These are phyloP conservation scores for Pygoscelis antarcticus DNA, from an alignment of 2,113 vertebrate genomes.

Conservation along the genomic window DNA sequence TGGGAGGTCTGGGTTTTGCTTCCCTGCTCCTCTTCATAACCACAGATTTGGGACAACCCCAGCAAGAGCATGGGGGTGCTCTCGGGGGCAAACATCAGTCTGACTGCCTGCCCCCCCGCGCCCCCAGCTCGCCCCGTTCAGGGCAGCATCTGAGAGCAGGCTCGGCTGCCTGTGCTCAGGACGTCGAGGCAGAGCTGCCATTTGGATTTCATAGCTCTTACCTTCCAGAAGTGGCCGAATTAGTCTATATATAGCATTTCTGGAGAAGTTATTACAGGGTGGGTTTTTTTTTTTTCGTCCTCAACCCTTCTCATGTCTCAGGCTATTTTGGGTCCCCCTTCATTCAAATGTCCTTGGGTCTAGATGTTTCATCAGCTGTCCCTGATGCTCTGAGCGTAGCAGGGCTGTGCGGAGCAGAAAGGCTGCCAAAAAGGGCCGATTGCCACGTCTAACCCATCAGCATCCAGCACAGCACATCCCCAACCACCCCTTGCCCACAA, in stretches of 20 bases:
- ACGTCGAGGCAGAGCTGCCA: neutral
- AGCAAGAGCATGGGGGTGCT: neutral
- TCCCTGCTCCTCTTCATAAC: neutral
- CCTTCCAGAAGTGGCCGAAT: neutral
- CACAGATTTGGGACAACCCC: neutral
- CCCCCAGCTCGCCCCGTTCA: neutral
- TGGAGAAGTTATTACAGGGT: conserved; percentile 41
- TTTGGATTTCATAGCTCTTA: neutral
- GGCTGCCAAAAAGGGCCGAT: neutral
- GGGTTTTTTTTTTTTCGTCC: neutral
- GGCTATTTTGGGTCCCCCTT: conserved; percentile 33
- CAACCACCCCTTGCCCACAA: neutral
- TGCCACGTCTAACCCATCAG: neutral
- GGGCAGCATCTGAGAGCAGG: neutral
- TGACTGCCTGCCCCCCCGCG: accelerated
- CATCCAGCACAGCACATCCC: neutral
- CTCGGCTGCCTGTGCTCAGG: neutral
- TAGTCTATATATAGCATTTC: conserved; percentile 19
- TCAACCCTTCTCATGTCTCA: conserved; percentile 27
- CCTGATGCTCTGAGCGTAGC: neutral
- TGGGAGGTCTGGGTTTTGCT: neutral
- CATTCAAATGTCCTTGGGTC: neutral
- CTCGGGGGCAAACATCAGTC: neutral
- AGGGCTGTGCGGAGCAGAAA: neutral
- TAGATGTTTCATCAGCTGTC: neutral